A percentile compares a stretch with the other conserved stretches of the same genome.
Conservation (phyloP, 2,888 invertebrate species). For the Cryptophagus acutangulus region DNA sequence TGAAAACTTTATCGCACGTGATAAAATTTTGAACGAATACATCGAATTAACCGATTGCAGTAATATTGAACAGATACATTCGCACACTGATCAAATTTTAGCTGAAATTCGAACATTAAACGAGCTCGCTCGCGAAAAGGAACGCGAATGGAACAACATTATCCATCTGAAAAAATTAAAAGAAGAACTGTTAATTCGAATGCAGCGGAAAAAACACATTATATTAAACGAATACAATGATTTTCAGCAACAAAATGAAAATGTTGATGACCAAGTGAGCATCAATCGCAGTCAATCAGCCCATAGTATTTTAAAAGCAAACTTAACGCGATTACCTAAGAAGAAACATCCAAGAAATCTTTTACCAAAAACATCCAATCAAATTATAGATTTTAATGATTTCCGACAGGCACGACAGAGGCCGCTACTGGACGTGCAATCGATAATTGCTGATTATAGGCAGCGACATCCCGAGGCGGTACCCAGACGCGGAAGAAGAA, state of each 20-base stretch:
- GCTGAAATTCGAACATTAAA: conserved; percentile 66
- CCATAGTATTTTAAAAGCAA: conserved; percentile 35
- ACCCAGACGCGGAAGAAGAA: conserved; percentile 62
- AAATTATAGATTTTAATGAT: conserved; percentile 51
- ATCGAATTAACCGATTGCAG: conserved; percentile 60
- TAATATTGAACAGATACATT: conserved; percentile 58
- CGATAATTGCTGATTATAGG: conserved; percentile 76
- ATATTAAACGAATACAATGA: conserved; percentile 35
- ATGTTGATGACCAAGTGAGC: no score
- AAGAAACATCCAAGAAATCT: conserved; percentile 36
- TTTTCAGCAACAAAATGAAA: conserved; percentile 21
- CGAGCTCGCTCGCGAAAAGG: conserved; percentile 72
- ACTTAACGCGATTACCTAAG: conserved; percentile 28
- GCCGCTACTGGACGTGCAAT: conserved; percentile 75
- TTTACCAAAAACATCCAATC: conserved; percentile 48
- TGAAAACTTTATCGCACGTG: conserved; percentile 48
- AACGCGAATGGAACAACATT: conserved; percentile 82
- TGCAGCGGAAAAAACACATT: conserved; percentile 66
- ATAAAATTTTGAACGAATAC: conserved; percentile 59
- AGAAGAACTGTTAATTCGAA: conserved; percentile 70
- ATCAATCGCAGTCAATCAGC: conserved; percentile 21
- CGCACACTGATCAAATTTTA: conserved; percentile 61
- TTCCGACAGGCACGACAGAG: conserved; percentile 59
- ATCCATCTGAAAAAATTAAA: conserved; percentile 77
- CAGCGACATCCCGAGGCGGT: conserved; percentile 70